Conservation (phyloP, 2,113 vertebrate species). For the Actinemys pallida region DNA sequence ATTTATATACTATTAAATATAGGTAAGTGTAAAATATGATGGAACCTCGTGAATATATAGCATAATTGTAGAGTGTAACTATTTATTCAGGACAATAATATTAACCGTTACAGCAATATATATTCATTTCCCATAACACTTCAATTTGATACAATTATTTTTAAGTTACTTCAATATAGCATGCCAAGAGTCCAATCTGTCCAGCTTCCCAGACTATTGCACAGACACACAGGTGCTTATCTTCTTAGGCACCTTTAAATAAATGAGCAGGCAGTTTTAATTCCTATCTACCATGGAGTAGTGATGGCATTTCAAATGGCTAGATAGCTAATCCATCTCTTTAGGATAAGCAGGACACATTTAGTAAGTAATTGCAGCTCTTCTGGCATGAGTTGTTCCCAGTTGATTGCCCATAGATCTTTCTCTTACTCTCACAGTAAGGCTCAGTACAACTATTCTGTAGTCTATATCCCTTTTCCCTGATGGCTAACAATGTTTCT, state of each 20-base stretch:
- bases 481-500: neutral
- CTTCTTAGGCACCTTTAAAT: constrained; percentile 5
- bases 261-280: constrained; percentile 6
- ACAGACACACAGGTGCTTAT: constrained; percentile 9
- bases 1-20: neutral
- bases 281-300: neutral
- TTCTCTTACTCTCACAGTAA: neutral
- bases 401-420: neutral
- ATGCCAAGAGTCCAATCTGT: constrained; percentile 36
- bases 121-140: neutral
- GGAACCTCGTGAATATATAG: neutral
- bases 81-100: neutral
- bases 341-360: neutral
- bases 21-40: neutral
- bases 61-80: neutral
- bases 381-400: neutral
- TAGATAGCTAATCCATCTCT: constrained; percentile 27
- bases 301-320: constrained; percentile 4
- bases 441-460: neutral
- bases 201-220: constrained; percentile 14
- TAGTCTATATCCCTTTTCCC: neutral
- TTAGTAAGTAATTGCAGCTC: constrained; percentile 25
- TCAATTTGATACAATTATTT: neutral
- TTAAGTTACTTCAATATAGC: neutral
- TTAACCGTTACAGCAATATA: neutral